Evolutionary conservation across 2,797 vertebrate genomes (phyloP), one percentile per base, ranked within the genome.

Genomic region (Moxostoma hubbsi): DNA sequence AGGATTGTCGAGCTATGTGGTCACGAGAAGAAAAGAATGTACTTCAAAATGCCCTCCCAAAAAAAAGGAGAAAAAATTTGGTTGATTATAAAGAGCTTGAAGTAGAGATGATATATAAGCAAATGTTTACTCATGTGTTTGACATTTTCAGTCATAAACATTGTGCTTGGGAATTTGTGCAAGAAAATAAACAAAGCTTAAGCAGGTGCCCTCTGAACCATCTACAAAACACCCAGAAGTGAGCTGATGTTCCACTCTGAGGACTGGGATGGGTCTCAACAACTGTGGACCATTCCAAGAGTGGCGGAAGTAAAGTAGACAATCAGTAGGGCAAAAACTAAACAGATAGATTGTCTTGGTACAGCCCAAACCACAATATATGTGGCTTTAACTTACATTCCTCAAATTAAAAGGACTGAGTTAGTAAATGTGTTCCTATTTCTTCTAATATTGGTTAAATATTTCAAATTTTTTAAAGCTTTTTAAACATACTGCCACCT

Each of bases 301-400:
- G 75, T 82, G 88, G 86, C 89, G 87, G 87, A 89, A 88, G 85
- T 85, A 50, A 86, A 84, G 67, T 65, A 84, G 85, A 84, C 88
- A 85, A 36, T 4, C 36, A 36, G 2, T 36, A 36, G 36, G 4
- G 36, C 36, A 86, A 59, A 77, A 69, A 87, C 85, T 85, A 86
- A 79, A 79, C 79, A 77, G 83, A 86, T 84, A 24, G 72, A 84
- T 82, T 81, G 84, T 77, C 49, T 63, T 83, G 88, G 90, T 86
- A 90, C 88, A 91, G 83, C 84, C 88, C 53, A 78, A 79, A 78
- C 90, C 91, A 91, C 91, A 91, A 92, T 93, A 94, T 92, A 91
- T 90, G 89, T 89, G 90, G 88, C 90, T 93, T 91, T 87, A 91
- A 36, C 36, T 36, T 36, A 88, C 89, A 89, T 92, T 90, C 92